Conservation (phyloP, 2,797 vertebrate species). For the Molossus alvarezi region DNA sequence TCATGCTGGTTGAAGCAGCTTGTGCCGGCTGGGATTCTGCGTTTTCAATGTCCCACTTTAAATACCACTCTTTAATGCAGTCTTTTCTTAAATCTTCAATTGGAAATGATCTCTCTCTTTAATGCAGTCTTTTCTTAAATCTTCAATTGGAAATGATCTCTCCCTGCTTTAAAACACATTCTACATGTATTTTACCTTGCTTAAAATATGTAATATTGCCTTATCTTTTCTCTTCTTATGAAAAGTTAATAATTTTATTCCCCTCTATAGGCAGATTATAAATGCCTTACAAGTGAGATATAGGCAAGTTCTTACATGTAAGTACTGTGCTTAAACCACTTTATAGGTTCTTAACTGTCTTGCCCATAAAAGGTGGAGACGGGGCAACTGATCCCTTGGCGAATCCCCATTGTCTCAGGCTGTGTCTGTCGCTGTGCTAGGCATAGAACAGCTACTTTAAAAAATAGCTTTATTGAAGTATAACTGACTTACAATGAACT, state of each 20-base stretch:
- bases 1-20: neutral
- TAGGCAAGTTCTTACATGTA: neutral
- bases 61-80: neutral
- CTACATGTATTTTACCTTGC: slow-evolving; percentile 21
- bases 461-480: neutral
- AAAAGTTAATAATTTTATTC: slow-evolving; percentile 24
- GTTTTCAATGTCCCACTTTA: neutral
- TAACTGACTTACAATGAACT: neutral
- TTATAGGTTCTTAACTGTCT: neutral
- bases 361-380: neutral
- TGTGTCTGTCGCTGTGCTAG: neutral
- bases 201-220: neutral
- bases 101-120: neutral
- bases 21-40: neutral
- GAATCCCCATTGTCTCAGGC: neutral
- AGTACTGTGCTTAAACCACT: slow-evolving; percentile 12
- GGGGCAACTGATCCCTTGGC: neutral
- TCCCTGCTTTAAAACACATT: slow-evolving; percentile 16
- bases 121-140: slow-evolving; percentile 29
- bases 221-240: neutral
- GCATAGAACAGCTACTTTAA: neutral
- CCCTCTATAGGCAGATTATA: slow-evolving; percentile 7
- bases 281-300: neutral
- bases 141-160: neutral
- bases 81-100: slow-evolving; percentile 41